Base-by-base conservation (phyloP, 2,113 vertebrate genomes). In the Octodon degus region DNA sequence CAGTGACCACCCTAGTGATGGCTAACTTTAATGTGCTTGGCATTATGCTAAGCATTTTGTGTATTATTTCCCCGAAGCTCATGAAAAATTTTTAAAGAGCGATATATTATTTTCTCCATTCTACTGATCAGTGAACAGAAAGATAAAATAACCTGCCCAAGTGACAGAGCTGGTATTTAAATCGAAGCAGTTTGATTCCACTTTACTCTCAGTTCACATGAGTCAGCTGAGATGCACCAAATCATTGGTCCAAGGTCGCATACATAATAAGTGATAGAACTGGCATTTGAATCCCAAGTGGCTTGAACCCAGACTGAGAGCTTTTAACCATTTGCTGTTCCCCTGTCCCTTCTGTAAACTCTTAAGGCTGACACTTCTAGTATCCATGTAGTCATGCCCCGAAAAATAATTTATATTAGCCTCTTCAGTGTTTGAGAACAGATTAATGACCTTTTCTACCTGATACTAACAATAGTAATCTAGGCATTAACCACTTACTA, bases 191-290 rank as follows among this genome's bases (percentile, higher is more conserved):
- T 87, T 88, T n/a, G 27, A 58, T 55, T 89, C 67, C 24, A 55
- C 3, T 65, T 82, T 88, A 34, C 27, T 83, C 97, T 99, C 99
- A 98, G 99, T 99, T 77, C 99, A 67, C 2, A 9, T 70, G 37
- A 79, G 20, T 68, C 68, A 85, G n/a, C 40, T 55, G 79, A 89
- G 12, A 17, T 34, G 13, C 24, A 90, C 30, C 63, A n/a, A 82
- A 50, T 88, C 20, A 79, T 37, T 77, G 34, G 32, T 62, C 60
- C 76, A 77, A 72, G 40, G 27, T 89, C 62, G 19, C 32, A 68
- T 77, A 76, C 40, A 40, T 11, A 24, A 37, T 40, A 74, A 74
- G 70, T 40, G 37, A 12, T 40, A 25, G 76, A 90, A 62, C 27
- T 92, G 13, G 8, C 89, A 80, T 88, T 58, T 89, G 77, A 92